Evolutionary conservation across 2,797 vertebrate species (phyloP), one percentile per base, ranked within the genome.

Genomic region (Crocodylus rhombifer): DNA sequence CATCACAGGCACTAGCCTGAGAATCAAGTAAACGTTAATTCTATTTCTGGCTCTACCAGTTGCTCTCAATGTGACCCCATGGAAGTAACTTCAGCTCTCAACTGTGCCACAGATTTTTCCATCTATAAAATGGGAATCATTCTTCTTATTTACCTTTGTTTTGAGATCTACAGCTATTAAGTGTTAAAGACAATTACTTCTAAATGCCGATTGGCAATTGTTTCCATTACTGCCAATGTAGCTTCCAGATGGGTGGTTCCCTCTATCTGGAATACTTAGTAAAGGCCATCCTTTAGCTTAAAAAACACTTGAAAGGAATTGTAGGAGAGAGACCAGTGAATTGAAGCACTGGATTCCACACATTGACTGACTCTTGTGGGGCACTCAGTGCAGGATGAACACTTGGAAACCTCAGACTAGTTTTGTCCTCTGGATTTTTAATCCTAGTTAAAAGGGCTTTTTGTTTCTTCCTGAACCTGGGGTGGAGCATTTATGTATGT

Each of bases 281-380:
- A 61, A 61, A 57, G 81, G 8, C 2, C 12, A 15, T 8, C 2
- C 25, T 79, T 87, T 86, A 75, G 0, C 1, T 23, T 76, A 25
- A 74, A 91, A 92, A 90, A 61, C 80, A 65, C 63, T 84, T 69
- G 25, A 15, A 18, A 42, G 23, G 30, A 56, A 74, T 79, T 87
- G 14, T 82, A 86, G 84, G 15, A 84, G 23, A 56, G 2, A 3
- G 89, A 87, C 25, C 62, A 58, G 18, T 87, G 64, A 90, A 76
- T 11, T 3, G 87, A 89, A 85, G 36, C 0, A 0, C 14, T 69
- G 4, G 12, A 62, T 62, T 62, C 21, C 21, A 69, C 62, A 96
- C 82, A 13, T 4, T 26, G 15, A 62, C 61, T 81, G 79, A 87
- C 6, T 4, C 80, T 7, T 16, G 80, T 21, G 90, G 15, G 3